phyloP scores from a whole-genome alignment of 1,140 invertebrate genomes.

The Polypedilum vanderplanki region DNA sequence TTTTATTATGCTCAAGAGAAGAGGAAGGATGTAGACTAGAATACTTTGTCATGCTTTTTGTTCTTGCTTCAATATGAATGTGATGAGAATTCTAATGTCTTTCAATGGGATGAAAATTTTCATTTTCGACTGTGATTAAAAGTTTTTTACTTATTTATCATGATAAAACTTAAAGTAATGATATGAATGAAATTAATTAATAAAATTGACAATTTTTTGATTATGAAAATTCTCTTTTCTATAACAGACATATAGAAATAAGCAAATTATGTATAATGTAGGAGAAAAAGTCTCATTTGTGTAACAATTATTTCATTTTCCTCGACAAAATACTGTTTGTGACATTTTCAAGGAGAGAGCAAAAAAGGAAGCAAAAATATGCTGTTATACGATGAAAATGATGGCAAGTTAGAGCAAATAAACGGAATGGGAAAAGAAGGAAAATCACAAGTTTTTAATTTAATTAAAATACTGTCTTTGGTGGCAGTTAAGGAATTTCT shows the following conservation, averaged over 20 bases:
- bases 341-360: background rate
- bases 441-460: background rate
- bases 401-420: background rate
- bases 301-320: conserved; percentile 26
- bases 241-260: background rate
- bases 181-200: background rate
- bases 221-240: background rate
- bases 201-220: conserved; percentile 18
- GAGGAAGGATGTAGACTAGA: background rate
- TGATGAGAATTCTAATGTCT: too few species aligned
- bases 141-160: background rate
- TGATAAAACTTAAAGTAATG: conserved; percentile 5
- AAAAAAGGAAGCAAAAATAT: background rate
- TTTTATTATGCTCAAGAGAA: background rate
- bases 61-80: background rate
- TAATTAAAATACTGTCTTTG: conserved; percentile 23
- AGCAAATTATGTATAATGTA: background rate
- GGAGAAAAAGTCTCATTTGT: background rate
- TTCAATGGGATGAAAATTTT: background rate
- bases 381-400: background rate
- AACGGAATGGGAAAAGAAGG: background rate
- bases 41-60: background rate
- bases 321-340: background rate
- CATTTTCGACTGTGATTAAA: background rate
- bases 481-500: background rate